phyloP scores from a whole-genome alignment of 2,113 vertebrate genomes.

The Micromys minutus region DNA sequence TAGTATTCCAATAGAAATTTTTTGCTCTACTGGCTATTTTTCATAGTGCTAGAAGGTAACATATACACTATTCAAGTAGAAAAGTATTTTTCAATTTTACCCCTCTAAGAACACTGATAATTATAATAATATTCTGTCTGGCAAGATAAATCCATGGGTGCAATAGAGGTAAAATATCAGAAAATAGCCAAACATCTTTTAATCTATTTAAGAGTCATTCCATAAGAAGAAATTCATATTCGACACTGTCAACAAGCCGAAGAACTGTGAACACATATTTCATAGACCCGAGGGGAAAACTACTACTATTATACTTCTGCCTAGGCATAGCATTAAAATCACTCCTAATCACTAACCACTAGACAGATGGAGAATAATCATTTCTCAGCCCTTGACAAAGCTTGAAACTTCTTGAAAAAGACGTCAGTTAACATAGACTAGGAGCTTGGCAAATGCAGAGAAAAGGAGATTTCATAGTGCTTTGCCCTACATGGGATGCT shows the following conservation, averaged over 20 bases:
- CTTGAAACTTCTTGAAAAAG: background rate
- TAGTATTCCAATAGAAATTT: background rate
- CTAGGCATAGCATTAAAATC: background rate
- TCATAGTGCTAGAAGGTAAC: background rate
- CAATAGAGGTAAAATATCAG: background rate
- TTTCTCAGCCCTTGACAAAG: background rate
- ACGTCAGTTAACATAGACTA: background rate
- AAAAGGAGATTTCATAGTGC: background rate
- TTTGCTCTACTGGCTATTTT: background rate
- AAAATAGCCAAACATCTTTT: background rate
- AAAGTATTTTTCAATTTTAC: background rate
- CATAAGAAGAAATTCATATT: background rate
- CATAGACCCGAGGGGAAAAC: background rate
- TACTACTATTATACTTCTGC: background rate
- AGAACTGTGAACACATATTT: background rate
- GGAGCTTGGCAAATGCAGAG: background rate
- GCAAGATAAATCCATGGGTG: background rate
- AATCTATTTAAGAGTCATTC: background rate
- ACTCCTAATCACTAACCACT: background rate
- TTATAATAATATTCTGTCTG: background rate
- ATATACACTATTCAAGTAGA: background rate
- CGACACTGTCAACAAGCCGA: background rate
- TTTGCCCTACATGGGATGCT: background rate
- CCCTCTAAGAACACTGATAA: background rate
- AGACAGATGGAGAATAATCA: background rate